Conservation (phyloP, 2,113 vertebrate genomes). For the Empidonax traillii region DNA sequence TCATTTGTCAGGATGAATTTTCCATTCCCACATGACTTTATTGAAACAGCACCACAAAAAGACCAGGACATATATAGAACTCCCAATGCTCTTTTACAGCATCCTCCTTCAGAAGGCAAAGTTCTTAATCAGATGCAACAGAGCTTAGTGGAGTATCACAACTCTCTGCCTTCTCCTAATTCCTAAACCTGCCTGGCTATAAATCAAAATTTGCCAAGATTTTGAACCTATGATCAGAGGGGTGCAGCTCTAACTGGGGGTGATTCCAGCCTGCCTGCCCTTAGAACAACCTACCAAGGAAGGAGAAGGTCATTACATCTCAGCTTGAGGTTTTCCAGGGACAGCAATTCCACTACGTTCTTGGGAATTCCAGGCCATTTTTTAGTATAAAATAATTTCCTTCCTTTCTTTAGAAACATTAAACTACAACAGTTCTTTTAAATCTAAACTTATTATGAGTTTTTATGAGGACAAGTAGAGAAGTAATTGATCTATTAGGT, state of each 20-base stretch:
- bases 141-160: neutral
- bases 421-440: neutral
- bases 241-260: accelerated
- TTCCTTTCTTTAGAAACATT: neutral
- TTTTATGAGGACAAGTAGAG: neutral
- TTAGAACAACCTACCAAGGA: neutral
- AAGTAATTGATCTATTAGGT: neutral
- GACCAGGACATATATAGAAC: accelerated
- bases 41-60: neutral
- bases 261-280: neutral
- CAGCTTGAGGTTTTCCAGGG: neutral
- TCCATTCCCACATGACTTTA: neutral
- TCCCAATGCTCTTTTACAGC: neutral
- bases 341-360: neutral
- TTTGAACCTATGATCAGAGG: neutral
- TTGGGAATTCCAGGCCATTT: neutral
- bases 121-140: neutral
- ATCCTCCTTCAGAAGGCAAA: neutral
- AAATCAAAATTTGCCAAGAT: neutral
- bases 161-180: neutral
- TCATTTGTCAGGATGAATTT: neutral
- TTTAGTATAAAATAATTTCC: neutral
- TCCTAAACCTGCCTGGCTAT: neutral
- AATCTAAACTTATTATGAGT: neutral
- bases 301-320: neutral